Percentiles rank a stretch among this genome's conserved stretches.
These are phyloP conservation scores for Setipinna tenuifilis DNA, from an alignment of 2,797 vertebrate species.

Conservation along the genomic window DNA sequence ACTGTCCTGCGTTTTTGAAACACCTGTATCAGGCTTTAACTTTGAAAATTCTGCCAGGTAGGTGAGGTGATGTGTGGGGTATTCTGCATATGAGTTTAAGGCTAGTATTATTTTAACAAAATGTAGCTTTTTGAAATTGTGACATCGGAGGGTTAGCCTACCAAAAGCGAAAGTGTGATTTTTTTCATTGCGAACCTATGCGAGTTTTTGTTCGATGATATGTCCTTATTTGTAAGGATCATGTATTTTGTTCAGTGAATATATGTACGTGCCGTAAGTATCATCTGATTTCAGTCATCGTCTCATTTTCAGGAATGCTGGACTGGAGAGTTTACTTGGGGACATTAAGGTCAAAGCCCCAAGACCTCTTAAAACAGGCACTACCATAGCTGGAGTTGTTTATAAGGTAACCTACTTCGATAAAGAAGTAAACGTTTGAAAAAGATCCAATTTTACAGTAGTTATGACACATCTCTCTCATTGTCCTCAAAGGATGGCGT, in stretches of 20 bases:
- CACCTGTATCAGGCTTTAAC: slow-evolving; percentile 67
- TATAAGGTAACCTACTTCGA: slow-evolving; percentile 65
- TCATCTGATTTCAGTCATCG: background rate
- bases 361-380: slow-evolving; percentile 74
- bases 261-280: background rate
- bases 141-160: background rate
- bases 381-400: slow-evolving; percentile 76
- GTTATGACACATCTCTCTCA: background rate
- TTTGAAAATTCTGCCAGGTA: slow-evolving; percentile 74
- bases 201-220: background rate
- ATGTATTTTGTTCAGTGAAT: background rate
- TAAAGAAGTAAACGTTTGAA: background rate
- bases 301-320: slow-evolving; percentile 63
- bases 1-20: slow-evolving; percentile 59
- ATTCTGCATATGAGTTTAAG: background rate
- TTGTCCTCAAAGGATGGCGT: slow-evolving; percentile 72
- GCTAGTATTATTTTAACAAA: background rate
- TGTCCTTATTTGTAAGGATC: background rate
- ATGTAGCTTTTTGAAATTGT: background rate
- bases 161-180: slow-evolving; percentile 74
- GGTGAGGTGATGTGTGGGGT: background rate
- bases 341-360: slow-evolving; percentile 53
- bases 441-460: background rate
- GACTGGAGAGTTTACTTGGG: slow-evolving; percentile 57
- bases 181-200: background rate